phyloP scores from a whole-genome alignment of 2,888 invertebrate genomes.

The Stenurella melanura region DNA sequence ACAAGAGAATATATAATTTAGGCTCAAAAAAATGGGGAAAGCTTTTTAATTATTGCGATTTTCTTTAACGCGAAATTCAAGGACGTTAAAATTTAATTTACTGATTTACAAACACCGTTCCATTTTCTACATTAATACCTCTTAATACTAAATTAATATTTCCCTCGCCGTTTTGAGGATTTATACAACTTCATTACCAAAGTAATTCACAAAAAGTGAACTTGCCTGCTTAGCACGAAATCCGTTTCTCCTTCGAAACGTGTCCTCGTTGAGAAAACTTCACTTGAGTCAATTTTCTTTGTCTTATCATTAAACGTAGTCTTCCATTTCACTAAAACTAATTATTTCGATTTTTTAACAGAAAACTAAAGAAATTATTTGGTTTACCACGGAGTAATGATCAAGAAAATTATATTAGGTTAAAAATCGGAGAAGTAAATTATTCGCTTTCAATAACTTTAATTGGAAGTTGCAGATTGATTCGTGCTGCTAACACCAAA shows the following conservation, averaged over 20 bases:
- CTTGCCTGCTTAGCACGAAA: neutral
- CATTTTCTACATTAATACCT: neutral
- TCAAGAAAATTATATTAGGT: no score
- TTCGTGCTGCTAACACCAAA: no score
- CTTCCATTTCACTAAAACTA: no score
- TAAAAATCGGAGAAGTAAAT: no score
- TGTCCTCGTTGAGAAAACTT: neutral
- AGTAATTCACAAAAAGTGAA: neutral
- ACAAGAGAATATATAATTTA: no score
- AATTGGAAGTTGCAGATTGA: no score
- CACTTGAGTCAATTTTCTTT: neutral
- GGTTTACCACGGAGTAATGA: no score
- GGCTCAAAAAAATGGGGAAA: no score
- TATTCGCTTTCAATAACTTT: no score
- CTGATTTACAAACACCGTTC: neutral
- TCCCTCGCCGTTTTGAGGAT: neutral
- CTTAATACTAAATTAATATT: neutral
- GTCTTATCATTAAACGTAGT: neutral
- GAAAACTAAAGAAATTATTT: no score
- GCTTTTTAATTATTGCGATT: no score
- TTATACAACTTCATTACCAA: neutral
- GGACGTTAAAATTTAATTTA: neutral
- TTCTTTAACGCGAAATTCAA: neutral
- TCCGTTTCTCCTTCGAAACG: neutral
- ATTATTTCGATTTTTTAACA: no score